Evolutionary conservation across 2,113 vertebrate species (phyloP).

Genomic region (Microtus ochrogaster): DNA sequence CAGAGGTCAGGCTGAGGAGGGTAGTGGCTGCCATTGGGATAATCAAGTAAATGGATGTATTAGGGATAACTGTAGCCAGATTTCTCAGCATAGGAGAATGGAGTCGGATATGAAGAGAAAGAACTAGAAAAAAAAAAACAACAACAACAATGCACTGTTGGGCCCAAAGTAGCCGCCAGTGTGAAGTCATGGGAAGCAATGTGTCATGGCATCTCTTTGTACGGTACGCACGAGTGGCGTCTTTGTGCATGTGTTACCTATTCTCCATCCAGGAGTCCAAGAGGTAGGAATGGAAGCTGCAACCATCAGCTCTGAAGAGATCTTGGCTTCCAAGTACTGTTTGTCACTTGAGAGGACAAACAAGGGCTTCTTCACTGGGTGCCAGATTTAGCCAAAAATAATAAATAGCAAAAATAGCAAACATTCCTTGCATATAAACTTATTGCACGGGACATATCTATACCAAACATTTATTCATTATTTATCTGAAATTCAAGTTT

Average conservation of each 20-base stretch:
- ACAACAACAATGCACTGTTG: neutral
- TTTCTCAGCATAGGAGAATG: neutral
- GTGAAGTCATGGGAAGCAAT: neutral
- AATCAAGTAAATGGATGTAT: neutral
- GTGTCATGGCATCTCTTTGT: neutral
- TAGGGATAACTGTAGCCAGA: neutral
- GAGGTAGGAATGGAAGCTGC: neutral
- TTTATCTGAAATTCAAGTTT: slow-evolving; percentile 49
- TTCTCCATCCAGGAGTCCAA: neutral
- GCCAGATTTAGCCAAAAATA: slow-evolving; percentile 2
- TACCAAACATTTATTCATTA: neutral
- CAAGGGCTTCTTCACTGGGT: neutral
- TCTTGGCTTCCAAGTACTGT: neutral
- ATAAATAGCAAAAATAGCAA: neutral
- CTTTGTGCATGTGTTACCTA: neutral
- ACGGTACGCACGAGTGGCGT: fast-evolving
- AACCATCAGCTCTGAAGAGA: neutral
- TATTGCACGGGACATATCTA: neutral
- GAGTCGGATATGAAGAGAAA: neutral
- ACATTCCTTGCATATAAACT: neutral
- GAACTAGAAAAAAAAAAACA: neutral
- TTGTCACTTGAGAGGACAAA: neutral
- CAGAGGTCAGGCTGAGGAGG: neutral
- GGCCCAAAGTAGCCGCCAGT: neutral
- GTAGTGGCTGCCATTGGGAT: neutral